Base-by-base conservation (phyloP, 2,113 vertebrate genomes). In the Seriola rivoliana region DNA sequence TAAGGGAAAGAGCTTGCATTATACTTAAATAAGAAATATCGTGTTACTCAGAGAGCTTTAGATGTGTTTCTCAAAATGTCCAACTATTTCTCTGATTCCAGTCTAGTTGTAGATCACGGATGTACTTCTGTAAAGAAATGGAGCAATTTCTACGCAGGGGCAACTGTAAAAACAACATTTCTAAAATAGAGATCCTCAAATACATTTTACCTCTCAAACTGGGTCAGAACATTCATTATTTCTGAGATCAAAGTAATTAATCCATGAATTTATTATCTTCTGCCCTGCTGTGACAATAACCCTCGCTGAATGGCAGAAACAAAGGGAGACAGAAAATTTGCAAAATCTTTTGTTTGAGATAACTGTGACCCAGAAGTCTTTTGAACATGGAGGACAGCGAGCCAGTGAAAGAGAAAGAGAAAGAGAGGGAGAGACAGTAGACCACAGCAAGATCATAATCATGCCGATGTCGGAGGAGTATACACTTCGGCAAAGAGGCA, bases 391-490 rank as follows among this genome's bases (percentile, higher is more conserved):
- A 21, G 55, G 68, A 79, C 16, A 75, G 57, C 8, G 48, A 55
- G 60, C 14, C 32, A 46, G 71, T 21, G 55, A 77, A 62, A 64
- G 25, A 66, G 52, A 75, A 60, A 72, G 36, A 40, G 42, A 76
- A 42, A 40, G n/a, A 63, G 34, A 11, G 71, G 68, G 36, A 79
- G 65, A 60, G 64, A 81, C 29, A 38, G 79, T 62, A 57, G 68
- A 86, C 65, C 65, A 81, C 60, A 75, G 79, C 64, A 64, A 71
- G 81, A 90, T 92, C 48, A 42, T 59, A 81, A 92, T 92, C 79
- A 58, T 4, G 71, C 23, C 65, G 2, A 87, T 55, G 76, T 78
- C 69, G 72, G 64, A 72, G 65, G 84, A 81, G 71, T 71, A 14
- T 19, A 55, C 1, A 63, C 79, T 87, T 81, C 73, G 32, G 86